These are phyloP conservation scores for Cuculus canorus DNA, from an alignment of 2,797 vertebrate genomes.

Conservation along the genomic window DNA sequence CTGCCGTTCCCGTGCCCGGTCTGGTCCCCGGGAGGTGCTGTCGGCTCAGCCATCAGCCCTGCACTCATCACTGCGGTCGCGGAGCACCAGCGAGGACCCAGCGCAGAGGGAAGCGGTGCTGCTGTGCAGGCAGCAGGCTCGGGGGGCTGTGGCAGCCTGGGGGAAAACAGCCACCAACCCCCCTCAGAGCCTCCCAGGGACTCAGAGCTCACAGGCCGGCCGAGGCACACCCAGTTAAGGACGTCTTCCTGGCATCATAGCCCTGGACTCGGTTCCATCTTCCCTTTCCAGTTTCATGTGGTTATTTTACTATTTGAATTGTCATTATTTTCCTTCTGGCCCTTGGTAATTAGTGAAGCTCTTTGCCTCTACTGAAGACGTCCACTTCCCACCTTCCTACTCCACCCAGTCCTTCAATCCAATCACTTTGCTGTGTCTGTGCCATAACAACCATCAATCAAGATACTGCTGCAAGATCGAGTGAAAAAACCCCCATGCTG, in stretches of 20 bases:
- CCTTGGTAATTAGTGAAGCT: neutral
- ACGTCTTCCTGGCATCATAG: neutral
- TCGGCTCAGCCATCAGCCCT: constrained; percentile 1
- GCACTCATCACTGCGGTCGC: constrained; percentile 15
- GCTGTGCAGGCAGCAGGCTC: constrained; percentile 5
- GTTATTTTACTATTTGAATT: neutral
- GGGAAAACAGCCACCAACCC: neutral
- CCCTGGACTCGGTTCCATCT: neutral
- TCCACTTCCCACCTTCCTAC: neutral
- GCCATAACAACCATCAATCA: neutral
- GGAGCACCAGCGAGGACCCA: constrained; percentile 36
- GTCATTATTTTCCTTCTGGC: neutral
- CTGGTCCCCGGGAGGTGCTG: constrained; percentile 63
- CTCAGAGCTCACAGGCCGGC: neutral
- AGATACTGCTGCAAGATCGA: neutral
- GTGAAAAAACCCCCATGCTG: neutral
- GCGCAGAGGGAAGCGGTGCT: neutral
- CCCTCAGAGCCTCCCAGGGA: neutral
- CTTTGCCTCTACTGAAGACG: neutral
- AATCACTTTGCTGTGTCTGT: neutral
- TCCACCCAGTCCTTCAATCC: neutral
- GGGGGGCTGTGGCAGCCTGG: constrained; percentile 12
- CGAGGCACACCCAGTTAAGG: neutral
- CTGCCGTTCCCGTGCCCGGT: neutral
- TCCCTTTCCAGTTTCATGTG: neutral